These are phyloP conservation scores for Drosophila rufa DNA, from an alignment of 1,140 invertebrate species.

Conservation along the genomic window DNA sequence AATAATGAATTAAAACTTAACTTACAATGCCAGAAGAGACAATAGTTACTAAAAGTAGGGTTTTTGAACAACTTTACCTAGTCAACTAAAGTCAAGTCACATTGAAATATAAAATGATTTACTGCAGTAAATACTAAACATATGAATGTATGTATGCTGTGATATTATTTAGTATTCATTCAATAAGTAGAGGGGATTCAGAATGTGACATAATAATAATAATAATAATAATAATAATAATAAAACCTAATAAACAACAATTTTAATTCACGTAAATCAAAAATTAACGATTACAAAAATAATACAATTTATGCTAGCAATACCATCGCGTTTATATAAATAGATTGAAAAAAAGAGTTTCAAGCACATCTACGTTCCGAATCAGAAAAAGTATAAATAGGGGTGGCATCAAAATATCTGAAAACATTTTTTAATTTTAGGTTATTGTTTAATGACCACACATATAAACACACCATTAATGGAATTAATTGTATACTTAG, in stretches of 20 bases:
- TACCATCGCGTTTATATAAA: not conserved
- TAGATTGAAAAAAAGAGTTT: not conserved
- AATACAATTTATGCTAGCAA: not conserved
- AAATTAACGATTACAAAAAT: not conserved
- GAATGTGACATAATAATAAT: not conserved
- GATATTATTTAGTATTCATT: not conserved
- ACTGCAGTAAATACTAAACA: not conserved
- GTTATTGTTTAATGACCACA: constrained; percentile 2
- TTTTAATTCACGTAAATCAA: not conserved
- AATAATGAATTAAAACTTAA: no score
- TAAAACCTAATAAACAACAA: not conserved
- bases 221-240: not conserved
- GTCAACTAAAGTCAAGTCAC: not conserved
- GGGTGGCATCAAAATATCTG: not conserved
- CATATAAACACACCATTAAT: constrained; percentile 3
- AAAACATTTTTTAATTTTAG: not conserved
- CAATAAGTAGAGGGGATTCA: not conserved
- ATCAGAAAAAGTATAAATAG: not conserved
- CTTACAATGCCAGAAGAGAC: no score
- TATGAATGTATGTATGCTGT: not conserved
- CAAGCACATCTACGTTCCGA: constrained; percentile 7
- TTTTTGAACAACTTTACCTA: not conserved
- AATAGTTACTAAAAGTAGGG: not conserved
- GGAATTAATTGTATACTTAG: not conserved
- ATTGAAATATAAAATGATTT: not conserved